Conservation (phyloP, 37 sponge, comb jelly and placozoan genomes). For the Theonella swinhoei region DNA sequence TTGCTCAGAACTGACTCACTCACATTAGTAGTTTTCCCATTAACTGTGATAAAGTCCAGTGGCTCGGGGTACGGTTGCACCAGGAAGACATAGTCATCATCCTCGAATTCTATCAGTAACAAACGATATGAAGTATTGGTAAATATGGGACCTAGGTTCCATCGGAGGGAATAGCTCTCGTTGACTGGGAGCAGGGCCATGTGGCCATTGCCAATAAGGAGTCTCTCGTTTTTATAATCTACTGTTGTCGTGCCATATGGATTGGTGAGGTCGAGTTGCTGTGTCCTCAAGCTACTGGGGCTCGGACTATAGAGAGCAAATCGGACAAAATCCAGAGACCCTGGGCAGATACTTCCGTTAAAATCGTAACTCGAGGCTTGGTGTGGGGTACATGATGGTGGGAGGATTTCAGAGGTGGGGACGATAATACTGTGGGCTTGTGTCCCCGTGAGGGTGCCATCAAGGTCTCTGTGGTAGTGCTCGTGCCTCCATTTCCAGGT, state of each 20-base stretch:
- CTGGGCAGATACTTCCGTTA: constrained; percentile 53
- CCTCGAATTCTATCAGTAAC: constrained; percentile 27
- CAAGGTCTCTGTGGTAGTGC: constrained; percentile 78
- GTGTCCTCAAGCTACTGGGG: constrained; percentile 55
- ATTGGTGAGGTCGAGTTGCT: constrained; percentile 39
- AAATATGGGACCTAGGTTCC: constrained; percentile 39
- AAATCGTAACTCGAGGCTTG: neutral
- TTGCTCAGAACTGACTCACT: neutral
- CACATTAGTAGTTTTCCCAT: neutral
- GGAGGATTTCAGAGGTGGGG: constrained; percentile 41
- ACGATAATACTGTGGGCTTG: constrained; percentile 23
- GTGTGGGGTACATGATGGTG: constrained; percentile 29
- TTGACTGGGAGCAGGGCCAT: constrained; percentile 82
- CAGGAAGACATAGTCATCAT: constrained; percentile 45
- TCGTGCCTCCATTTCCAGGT: constrained; percentile 88
- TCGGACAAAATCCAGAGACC: constrained; percentile 36
- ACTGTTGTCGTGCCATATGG: constrained; percentile 40
- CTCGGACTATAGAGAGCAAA: constrained; percentile 54
- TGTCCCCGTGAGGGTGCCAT: constrained; percentile 81
- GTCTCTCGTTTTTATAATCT: constrained; percentile 59
- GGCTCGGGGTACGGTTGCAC: constrained; percentile 42
- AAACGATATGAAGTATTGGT: constrained; percentile 70
- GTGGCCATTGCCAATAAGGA: constrained; percentile 61
- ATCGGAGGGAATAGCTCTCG: constrained; percentile 48
- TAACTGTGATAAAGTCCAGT: constrained; percentile 42